A percentile compares a stretch with the other conserved stretches of the same genome.
Conservation (phyloP, 2,113 vertebrate genomes). For the Electrona antarctica region DNA sequence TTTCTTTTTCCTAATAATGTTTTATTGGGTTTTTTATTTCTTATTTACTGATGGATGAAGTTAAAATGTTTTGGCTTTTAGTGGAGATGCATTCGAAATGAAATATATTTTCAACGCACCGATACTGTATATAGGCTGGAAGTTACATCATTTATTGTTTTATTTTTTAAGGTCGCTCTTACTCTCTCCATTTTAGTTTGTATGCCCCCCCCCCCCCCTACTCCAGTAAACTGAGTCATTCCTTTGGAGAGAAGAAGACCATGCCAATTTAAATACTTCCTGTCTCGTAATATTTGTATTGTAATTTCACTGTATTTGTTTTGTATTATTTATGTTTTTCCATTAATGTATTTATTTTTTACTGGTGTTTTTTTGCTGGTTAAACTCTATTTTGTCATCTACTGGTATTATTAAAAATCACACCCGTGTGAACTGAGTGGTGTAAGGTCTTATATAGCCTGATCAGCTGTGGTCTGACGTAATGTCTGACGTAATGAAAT, state of each 20-base stretch:
- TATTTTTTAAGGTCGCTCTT: neutral
- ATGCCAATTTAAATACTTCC: constrained; percentile 22
- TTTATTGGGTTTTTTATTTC: constrained; percentile 17
- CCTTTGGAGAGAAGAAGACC: constrained; percentile 18
- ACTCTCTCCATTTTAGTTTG: constrained; percentile 11
- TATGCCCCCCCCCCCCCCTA: constrained; percentile 7
- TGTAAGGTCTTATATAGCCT: too few species aligned
- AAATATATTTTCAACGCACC: constrained; percentile 12
- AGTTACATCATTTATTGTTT: constrained; percentile 17
- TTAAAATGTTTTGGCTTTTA: constrained; percentile 26
- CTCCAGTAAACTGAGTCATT: neutral
- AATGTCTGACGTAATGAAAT: too few species aligned
- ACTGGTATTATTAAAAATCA: constrained; percentile 64
- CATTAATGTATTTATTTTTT: constrained; percentile 54
- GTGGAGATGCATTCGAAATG: constrained; percentile 7
- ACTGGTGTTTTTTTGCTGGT: constrained; percentile 37
- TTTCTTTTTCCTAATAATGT: neutral
- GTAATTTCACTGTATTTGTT: constrained; percentile 53
- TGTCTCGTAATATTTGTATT: constrained; percentile 19
- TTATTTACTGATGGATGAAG: neutral
- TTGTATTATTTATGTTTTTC: constrained; percentile 60
- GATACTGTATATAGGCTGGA: constrained; percentile 27
- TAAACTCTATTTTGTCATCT: constrained; percentile 52
- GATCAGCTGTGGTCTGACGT: too few species aligned
- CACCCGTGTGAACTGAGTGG: too few species aligned